Conservation (phyloP, 2,797 vertebrate species). For the Poliocrania exsul region DNA sequence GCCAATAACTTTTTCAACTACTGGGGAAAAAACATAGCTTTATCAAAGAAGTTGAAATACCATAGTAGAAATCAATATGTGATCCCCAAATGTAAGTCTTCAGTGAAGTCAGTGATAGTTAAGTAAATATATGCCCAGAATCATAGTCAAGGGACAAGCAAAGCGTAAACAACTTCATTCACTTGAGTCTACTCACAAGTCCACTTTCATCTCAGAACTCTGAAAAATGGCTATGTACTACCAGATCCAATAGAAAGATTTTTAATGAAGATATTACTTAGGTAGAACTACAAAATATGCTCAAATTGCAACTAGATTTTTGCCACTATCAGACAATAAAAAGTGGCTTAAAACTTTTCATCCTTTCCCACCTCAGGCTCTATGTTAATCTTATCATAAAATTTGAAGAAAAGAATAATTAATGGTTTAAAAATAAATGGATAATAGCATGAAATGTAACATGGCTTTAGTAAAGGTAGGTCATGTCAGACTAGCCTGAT, state of each 20-base stretch:
- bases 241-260: background rate
- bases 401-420: slow-evolving; percentile 20
- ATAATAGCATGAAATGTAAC: slow-evolving; percentile 32
- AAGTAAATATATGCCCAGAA: background rate
- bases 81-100: background rate
- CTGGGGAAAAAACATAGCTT: background rate
- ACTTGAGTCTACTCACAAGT: background rate
- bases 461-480: background rate
- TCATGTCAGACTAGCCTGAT: slow-evolving; percentile 61
- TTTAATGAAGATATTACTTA: background rate
- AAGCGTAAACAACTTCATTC: background rate
- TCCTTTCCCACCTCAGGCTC: background rate
- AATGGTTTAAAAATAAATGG: background rate
- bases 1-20: background rate
- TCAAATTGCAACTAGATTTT: background rate
- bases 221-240: background rate
- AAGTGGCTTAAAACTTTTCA: background rate
- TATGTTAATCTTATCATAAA: background rate
- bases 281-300: background rate
- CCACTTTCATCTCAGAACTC: background rate
- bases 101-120: background rate
- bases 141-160: background rate
- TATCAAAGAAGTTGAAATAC: background rate
- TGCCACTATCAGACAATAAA: background rate
- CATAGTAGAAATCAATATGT: background rate